Conservation (phyloP, 2,888 invertebrate genomes). For the Mythimna vitellina region DNA sequence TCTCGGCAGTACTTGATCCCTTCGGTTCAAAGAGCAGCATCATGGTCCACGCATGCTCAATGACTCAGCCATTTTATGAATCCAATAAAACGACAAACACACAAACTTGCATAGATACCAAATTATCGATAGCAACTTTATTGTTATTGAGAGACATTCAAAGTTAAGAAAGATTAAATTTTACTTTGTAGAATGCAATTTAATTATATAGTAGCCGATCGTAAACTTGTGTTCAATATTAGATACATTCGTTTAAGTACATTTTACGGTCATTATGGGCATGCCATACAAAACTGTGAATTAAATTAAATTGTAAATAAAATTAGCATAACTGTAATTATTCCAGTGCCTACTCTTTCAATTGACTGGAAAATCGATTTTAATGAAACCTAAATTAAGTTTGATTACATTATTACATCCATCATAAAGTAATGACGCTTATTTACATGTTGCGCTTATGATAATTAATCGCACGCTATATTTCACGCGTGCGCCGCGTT, state of each 20-base stretch:
- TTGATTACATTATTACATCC: slow-evolving; percentile 17
- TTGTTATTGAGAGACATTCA: slow-evolving; percentile 48
- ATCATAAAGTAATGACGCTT: slow-evolving; percentile 21
- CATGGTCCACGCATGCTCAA: slow-evolving; percentile 4
- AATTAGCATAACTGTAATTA: slow-evolving; percentile 54
- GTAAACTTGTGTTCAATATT: slow-evolving; percentile 45
- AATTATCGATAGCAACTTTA: slow-evolving; percentile 48
- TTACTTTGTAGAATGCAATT: slow-evolving; percentile 46
- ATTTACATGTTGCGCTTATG: slow-evolving; percentile 20
- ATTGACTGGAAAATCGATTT: slow-evolving; percentile 43
- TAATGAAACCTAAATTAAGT: slow-evolving; percentile 36
- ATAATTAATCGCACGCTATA: slow-evolving; percentile 31
- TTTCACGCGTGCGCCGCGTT: slow-evolving; percentile 60
- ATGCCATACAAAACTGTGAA: slow-evolving; percentile 44
- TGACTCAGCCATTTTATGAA: slow-evolving; percentile 49
- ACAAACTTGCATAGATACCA: slow-evolving; percentile 23
- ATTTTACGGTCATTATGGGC: slow-evolving; percentile 49
- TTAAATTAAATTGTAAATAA: slow-evolving; percentile 54
- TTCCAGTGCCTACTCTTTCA: slow-evolving; percentile 28
- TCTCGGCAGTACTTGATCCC: slow-evolving; percentile 20
- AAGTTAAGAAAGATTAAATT: slow-evolving; percentile 49
- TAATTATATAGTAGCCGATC: slow-evolving; percentile 52
- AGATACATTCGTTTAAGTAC: slow-evolving; percentile 28
- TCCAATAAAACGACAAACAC: slow-evolving; percentile 49
- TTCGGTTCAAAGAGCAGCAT: slow-evolving; percentile 31